phyloP scores from a whole-genome alignment of 2,113 vertebrate genomes.

The Phaetusa simplex region DNA sequence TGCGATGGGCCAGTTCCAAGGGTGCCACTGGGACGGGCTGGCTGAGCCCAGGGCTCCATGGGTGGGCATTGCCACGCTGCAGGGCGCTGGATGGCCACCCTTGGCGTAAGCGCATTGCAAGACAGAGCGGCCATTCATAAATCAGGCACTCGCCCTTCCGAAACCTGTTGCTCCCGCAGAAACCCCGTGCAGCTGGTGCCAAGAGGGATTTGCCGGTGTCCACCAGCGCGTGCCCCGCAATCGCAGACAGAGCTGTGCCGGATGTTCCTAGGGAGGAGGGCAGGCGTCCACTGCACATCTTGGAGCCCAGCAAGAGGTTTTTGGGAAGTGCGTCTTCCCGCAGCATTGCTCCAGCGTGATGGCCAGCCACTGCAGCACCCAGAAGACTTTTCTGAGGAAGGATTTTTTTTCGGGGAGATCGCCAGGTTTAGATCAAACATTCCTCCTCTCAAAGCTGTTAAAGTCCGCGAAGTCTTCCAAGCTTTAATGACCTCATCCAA shows the following conservation, averaged over 20 bases:
- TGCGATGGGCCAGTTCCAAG: fast-evolving
- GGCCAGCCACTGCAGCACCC: not conserved
- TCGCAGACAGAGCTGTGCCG: fast-evolving
- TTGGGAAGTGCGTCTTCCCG: not conserved
- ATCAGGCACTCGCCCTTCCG: fast-evolving
- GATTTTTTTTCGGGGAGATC: not conserved
- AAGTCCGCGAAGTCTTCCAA: not conserved
- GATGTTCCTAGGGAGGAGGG: fast-evolving
- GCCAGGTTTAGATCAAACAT: not conserved
- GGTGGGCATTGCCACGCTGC: fast-evolving
- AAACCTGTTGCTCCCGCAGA: not conserved
- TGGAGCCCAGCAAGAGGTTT: not conserved
- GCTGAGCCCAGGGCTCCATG: not conserved
- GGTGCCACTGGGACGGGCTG: fast-evolving
- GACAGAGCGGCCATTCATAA: not conserved
- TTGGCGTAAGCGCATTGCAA: fast-evolving
- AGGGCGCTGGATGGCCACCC: not conserved
- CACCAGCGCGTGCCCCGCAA: fast-evolving
- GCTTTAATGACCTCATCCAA: not conserved
- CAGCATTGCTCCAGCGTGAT: not conserved
- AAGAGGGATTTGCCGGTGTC: not conserved
- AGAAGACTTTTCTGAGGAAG: not conserved
- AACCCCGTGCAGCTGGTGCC: not conserved
- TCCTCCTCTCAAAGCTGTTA: not conserved
- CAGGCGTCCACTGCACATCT: fast-evolving